Conservation (phyloP, 1,140 invertebrate genomes). For the Chelonus insularis region DNA sequence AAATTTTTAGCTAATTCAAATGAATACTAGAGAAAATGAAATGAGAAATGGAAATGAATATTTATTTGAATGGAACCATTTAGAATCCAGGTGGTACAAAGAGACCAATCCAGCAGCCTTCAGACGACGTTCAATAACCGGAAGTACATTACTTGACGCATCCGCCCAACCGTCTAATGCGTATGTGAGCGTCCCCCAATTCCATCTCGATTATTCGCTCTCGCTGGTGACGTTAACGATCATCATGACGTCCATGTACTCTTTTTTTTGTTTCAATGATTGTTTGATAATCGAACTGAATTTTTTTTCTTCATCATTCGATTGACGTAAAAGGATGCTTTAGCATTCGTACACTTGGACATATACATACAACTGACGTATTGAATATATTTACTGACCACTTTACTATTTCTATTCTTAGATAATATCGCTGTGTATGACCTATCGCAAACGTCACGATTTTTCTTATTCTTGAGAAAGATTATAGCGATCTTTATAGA, state of each 20-base stretch:
- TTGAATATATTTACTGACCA: too few species aligned
- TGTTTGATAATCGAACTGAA: not conserved
- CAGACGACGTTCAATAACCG: slow-evolving; percentile 51
- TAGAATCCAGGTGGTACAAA: slow-evolving; percentile 33
- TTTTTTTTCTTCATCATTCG: not conserved
- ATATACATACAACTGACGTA: too few species aligned
- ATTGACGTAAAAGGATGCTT: too few species aligned
- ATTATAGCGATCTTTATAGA: slow-evolving; percentile 11
- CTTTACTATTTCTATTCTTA: too few species aligned
- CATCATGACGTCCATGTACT: slow-evolving; percentile 29
- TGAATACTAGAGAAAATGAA: too few species aligned
- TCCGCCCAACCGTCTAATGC: slow-evolving; percentile 48
- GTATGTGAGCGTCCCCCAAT: slow-evolving; percentile 42
- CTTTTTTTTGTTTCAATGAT: not conserved
- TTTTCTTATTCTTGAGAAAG: not conserved
- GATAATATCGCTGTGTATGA: not conserved
- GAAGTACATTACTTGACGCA: slow-evolving; percentile 53
- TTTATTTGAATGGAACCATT: not conserved
- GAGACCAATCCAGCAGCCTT: slow-evolving; percentile 40
- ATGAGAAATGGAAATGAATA: not conserved
- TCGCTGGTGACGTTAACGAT: slow-evolving; percentile 33
- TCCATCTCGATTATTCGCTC: slow-evolving; percentile 41
- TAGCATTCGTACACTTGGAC: too few species aligned
- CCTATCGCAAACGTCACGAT: slow-evolving; percentile 5
- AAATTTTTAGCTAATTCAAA: too few species aligned